phyloP scores from a whole-genome alignment of 2,113 vertebrate species.

The Paedocypris sp. region DNA sequence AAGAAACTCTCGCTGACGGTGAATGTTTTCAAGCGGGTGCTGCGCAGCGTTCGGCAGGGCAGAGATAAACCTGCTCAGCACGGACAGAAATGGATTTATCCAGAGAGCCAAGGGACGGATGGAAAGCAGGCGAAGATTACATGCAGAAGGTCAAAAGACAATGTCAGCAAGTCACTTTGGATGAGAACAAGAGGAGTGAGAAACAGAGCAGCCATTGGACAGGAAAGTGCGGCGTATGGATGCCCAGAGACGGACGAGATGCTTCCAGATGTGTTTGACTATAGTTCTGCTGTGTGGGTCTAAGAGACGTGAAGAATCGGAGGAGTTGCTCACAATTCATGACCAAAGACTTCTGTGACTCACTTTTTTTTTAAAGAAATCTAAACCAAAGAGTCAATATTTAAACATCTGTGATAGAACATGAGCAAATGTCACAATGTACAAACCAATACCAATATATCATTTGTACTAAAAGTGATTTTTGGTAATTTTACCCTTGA shows the following conservation, averaged over 20 bases:
- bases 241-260: slow-evolving; percentile 28
- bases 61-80: slow-evolving; percentile 68
- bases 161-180: slow-evolving; percentile 57
- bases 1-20: slow-evolving; percentile 67
- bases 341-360: too few species aligned
- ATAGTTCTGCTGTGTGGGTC: slow-evolving; percentile 75
- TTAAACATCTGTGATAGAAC: too few species aligned
- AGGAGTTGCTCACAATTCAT: too few species aligned
- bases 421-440: too few species aligned
- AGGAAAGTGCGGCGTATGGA: not conserved
- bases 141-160: slow-evolving; percentile 56
- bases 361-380: too few species aligned
- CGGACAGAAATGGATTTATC: slow-evolving; percentile 61
- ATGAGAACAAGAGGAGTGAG: slow-evolving; percentile 34
- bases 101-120: slow-evolving; percentile 43
- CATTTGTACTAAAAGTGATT: too few species aligned
- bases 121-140: slow-evolving; percentile 63
- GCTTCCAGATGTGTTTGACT: slow-evolving; percentile 58
- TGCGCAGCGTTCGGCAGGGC: slow-evolving; percentile 66
- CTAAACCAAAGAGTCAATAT: too few species aligned
- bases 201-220: slow-evolving; percentile 38
- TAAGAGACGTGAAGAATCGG: too few species aligned
- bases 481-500: too few species aligned
- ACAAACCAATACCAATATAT: too few species aligned
- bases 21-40: slow-evolving; percentile 74